Conservation (phyloP, 2,113 vertebrate species). For the Odontophorus gujanensis region DNA sequence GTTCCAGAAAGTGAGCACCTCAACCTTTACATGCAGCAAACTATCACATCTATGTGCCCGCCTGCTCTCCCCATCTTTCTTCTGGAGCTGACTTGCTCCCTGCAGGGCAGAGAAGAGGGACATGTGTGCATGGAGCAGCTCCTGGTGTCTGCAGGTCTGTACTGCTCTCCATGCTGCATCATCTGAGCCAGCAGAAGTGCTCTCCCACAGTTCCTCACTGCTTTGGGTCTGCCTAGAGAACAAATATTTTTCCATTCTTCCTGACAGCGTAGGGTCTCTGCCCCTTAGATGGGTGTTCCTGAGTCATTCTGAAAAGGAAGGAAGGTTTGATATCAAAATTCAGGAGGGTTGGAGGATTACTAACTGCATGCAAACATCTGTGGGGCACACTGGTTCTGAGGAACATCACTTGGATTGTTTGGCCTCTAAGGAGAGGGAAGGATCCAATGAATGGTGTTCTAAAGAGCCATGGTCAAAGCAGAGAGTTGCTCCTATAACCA, state of each 20-base stretch:
- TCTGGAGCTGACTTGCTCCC: accelerated
- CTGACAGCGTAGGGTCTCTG: not conserved
- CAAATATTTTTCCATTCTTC: not conserved
- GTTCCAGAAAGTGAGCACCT: not conserved
- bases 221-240: not conserved
- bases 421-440: not conserved
- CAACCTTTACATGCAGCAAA: not conserved
- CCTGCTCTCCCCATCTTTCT: not conserved
- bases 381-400: not conserved
- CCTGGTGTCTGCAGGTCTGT: not conserved
- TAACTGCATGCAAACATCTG: not conserved
- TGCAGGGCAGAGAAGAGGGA: not conserved
- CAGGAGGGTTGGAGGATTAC: not conserved
- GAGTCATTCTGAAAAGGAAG: conserved; percentile 9
- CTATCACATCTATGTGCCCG: accelerated
- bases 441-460: not conserved
- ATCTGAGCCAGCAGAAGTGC: not conserved
- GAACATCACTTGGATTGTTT: not conserved
- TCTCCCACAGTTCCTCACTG: not conserved
- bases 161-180: not conserved
- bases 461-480: not conserved
- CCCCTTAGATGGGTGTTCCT: not conserved
- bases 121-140: accelerated
- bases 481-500: not conserved
- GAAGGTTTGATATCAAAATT: not conserved